Conservation (phyloP, 2,797 vertebrate species). For the Anas capensis region DNA sequence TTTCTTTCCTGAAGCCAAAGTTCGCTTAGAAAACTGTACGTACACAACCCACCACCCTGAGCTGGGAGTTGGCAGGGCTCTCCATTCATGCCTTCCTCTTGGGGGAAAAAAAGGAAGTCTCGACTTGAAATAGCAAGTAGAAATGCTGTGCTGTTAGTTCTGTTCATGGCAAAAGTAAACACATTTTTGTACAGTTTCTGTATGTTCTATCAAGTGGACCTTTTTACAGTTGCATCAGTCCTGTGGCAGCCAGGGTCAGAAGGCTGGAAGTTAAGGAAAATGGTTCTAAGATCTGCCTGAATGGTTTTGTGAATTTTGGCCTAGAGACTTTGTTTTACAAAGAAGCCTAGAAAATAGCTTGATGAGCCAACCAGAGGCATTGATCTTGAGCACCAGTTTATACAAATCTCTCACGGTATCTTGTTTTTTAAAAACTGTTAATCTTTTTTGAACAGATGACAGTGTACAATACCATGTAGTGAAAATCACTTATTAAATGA, state of each 20-base stretch:
- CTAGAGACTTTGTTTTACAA: conserved; percentile 74
- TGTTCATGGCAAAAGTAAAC: conserved; percentile 57
- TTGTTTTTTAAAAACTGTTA: conserved; percentile 81
- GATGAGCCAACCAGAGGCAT: conserved; percentile 62
- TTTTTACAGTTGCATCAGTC: conserved; percentile 50
- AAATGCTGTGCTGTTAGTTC: conserved; percentile 62
- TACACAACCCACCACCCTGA: neutral
- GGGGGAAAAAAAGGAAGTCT: conserved; percentile 66
- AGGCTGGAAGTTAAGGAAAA: conserved; percentile 65
- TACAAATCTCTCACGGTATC: conserved; percentile 77
- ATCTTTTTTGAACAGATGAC: conserved; percentile 82
- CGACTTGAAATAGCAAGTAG: conserved; percentile 65
- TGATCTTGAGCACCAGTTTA: conserved; percentile 74
- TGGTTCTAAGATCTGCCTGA: conserved; percentile 56
- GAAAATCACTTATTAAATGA: conserved; percentile 84
- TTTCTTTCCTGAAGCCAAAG: conserved; percentile 83
- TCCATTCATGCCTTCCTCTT: conserved; percentile 2
- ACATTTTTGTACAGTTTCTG: conserved; percentile 72
- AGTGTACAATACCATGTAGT: conserved; percentile 82
- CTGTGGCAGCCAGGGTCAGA: conserved; percentile 62
- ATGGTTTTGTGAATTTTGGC: conserved; percentile 63
- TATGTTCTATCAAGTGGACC: conserved; percentile 55
- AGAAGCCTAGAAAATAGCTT: conserved; percentile 55
- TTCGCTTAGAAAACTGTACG: conserved; percentile 59
- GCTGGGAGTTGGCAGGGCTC: conserved; percentile 18